phyloP scores from a whole-genome alignment of 2,797 vertebrate species.

The Buphagus erythrorhynchus region DNA sequence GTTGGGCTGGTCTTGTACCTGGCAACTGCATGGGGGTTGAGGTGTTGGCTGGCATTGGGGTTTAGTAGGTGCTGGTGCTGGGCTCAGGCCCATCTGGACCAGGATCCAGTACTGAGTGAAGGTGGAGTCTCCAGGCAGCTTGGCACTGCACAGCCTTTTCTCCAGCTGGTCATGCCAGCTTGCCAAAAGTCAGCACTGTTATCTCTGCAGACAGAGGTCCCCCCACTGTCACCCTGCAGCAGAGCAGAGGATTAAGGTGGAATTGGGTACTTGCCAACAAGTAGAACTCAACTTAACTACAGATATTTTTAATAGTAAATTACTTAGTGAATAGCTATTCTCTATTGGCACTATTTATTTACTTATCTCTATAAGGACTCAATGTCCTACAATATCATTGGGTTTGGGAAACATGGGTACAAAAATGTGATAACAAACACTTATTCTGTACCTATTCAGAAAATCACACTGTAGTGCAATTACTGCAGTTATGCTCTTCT shows the following conservation, averaged over 20 bases:
- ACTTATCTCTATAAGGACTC: background rate
- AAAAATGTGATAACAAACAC: background rate
- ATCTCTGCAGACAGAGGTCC: too few species aligned
- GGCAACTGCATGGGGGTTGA: fast-evolving
- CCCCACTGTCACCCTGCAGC: fast-evolving
- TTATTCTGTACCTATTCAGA: background rate
- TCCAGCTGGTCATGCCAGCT: fast-evolving
- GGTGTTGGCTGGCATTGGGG: fast-evolving
- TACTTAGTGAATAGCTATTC: background rate
- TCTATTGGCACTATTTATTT: background rate
- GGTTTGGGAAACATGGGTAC: background rate
- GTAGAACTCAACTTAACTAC: background rate
- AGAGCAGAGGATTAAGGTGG: background rate
- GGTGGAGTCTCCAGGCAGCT: background rate
- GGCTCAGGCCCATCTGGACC: background rate
- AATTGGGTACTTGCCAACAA: background rate
- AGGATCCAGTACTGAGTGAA: background rate
- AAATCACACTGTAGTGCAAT: background rate
- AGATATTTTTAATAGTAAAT: background rate
- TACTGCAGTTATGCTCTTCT: background rate
- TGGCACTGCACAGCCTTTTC: background rate
- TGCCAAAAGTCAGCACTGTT: background rate
- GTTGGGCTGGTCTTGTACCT: fast-evolving
- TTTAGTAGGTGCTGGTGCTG: background rate
- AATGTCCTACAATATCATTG: background rate